Percentiles rank a stretch among this genome's conserved stretches.
Evolutionary conservation across 2,888 invertebrate species (phyloP).

Genomic region (Brachyopa scutellaris): DNA sequence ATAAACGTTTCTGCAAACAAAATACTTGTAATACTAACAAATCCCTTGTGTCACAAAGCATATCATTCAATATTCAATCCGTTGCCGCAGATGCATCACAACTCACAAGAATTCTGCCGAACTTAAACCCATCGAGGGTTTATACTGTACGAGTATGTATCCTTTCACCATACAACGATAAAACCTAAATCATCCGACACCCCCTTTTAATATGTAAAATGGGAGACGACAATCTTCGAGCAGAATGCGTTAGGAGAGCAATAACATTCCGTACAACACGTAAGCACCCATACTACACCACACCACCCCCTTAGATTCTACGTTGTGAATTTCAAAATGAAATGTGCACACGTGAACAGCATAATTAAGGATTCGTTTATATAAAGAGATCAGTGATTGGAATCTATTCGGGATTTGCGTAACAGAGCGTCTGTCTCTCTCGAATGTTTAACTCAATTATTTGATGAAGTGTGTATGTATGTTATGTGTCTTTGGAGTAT

Average conservation of each 20-base stretch:
- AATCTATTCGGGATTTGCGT: constrained; percentile 50
- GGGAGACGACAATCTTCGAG: background rate
- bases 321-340: constrained; percentile 38
- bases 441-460: constrained; percentile 9
- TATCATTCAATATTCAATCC: constrained; percentile 20
- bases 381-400: constrained; percentile 54
- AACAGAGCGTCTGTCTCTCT: constrained; percentile 41
- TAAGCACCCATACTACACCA: background rate
- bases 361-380: constrained; percentile 67
- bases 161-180: constrained; percentile 40
- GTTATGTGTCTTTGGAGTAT: too few species aligned
- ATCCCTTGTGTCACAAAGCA: too few species aligned
- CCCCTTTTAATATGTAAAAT: constrained; percentile 9
- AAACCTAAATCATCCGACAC: constrained; percentile 48
- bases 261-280: constrained; percentile 5
- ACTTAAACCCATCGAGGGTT: constrained; percentile 48
- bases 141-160: too few species aligned
- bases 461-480: constrained; percentile 13
- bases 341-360: constrained; percentile 65
- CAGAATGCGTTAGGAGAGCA: background rate
- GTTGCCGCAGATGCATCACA: constrained; percentile 13
- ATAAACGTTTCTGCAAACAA: too few species aligned
- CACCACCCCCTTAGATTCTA: constrained; percentile 18
- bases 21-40: too few species aligned
- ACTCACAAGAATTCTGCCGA: constrained; percentile 15